These are phyloP conservation scores for Parnassius smintheus DNA, from an alignment of 2,888 invertebrate genomes.

Conservation along the genomic window DNA sequence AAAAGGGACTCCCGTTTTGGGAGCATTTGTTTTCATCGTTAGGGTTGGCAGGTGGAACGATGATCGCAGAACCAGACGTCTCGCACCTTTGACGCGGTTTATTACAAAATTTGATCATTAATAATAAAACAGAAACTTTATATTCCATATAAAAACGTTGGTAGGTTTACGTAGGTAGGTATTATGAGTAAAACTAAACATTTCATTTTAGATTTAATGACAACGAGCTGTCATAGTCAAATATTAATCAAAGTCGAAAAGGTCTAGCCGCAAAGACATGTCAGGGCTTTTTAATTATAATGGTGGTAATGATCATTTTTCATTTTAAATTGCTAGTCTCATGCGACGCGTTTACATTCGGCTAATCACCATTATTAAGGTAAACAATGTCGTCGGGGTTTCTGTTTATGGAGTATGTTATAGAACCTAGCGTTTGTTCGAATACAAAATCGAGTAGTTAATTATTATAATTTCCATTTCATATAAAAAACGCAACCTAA, in stretches of 20 bases:
- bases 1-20: no score
- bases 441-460: slow-evolving; percentile 1
- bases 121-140: no score
- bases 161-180: not conserved
- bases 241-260: slow-evolving; percentile 75
- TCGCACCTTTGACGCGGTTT: no score
- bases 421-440: slow-evolving; percentile 3
- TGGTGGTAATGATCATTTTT: slow-evolving; percentile 75
- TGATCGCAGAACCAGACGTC: no score
- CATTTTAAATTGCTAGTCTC: slow-evolving; percentile 75
- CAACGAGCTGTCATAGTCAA: slow-evolving; percentile 60
- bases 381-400: slow-evolving; percentile 45
- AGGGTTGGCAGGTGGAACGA: no score
- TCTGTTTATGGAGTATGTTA: slow-evolving; percentile 33
- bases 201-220: slow-evolving; percentile 51
- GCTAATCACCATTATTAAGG: slow-evolving; percentile 69
- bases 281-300: slow-evolving; percentile 75
- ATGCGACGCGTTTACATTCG: slow-evolving; percentile 55
- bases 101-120: no score
- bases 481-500: no score
- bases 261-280: slow-evolving; percentile 56
- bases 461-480: no score
- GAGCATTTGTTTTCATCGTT: no score
- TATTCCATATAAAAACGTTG: not conserved
- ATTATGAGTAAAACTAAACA: slow-evolving; percentile 35